Percentiles rank a stretch among this genome's conserved stretches.
These are phyloP conservation scores for Apocheima hispidaria DNA, from an alignment of 2,888 invertebrate genomes.

Conservation along the genomic window DNA sequence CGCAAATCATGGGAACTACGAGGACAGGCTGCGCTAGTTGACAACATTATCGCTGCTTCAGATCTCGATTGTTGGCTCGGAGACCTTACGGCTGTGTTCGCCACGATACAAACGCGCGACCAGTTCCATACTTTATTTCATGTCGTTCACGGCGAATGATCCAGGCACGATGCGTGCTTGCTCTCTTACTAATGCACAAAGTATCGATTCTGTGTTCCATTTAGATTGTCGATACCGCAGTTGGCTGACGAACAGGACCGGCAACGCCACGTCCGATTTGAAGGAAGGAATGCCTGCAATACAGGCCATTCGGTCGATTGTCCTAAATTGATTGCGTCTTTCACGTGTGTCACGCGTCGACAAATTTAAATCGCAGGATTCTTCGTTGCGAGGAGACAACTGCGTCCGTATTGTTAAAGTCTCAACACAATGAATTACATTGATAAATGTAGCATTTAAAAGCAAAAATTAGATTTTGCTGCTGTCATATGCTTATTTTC, in stretches of 20 bases:
- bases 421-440: not conserved
- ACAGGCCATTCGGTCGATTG: constrained; percentile 59
- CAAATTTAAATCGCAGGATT: constrained; percentile 35
- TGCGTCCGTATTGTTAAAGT: constrained; percentile 13
- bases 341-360: constrained; percentile 47
- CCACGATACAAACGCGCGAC: constrained; percentile 52
- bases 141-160: constrained; percentile 71
- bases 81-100: constrained; percentile 60
- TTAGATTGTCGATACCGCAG: constrained; percentile 79
- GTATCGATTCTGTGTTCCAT: constrained; percentile 78
- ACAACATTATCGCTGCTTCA: constrained; percentile 76
- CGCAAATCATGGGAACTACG: constrained; percentile 83
- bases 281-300: constrained; percentile 67
- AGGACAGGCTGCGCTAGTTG: constrained; percentile 79
- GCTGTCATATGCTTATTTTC: too few relatives aligned
- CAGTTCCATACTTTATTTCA: constrained; percentile 78
- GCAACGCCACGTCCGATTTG: constrained; percentile 65
- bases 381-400: constrained; percentile 12
- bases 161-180: constrained; percentile 68
- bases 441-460: not conserved
- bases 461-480: not conserved
- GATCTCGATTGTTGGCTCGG: constrained; percentile 81
- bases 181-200: constrained; percentile 66
- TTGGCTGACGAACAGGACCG: constrained; percentile 73
- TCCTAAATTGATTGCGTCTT: constrained; percentile 61